Evolutionary conservation across 2,888 invertebrate species (phyloP).

Genomic region (Synergus gifuensis): DNA sequence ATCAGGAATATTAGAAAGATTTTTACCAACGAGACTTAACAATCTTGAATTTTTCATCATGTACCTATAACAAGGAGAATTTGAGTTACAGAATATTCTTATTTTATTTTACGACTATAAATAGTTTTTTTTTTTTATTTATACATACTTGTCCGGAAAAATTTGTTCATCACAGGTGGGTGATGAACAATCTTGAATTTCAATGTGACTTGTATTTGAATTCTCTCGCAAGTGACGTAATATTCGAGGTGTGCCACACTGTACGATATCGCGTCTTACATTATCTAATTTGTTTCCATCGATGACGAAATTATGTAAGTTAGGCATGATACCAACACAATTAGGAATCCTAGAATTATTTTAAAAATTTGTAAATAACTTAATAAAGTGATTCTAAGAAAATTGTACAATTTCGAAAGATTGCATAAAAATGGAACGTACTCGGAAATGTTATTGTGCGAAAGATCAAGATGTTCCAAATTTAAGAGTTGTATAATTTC

Average conservation of each 20-base stretch:
- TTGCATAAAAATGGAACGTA: constrained; percentile 65
- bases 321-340: constrained; percentile 84
- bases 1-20: constrained; percentile 83
- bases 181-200: constrained; percentile 75
- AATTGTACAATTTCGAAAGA: background rate
- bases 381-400: background rate
- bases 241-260: constrained; percentile 90
- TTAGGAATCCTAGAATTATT: constrained; percentile 81
- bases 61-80: constrained; percentile 76
- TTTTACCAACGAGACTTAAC: constrained; percentile 82
- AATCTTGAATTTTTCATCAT: constrained; percentile 81
- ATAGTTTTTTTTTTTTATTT: constrained; percentile 11
- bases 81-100: background rate
- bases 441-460: constrained; percentile 85
- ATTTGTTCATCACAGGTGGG: constrained; percentile 55
- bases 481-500: constrained; percentile 87
- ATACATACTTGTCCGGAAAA: constrained; percentile 81
- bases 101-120: background rate
- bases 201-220: constrained; percentile 77
- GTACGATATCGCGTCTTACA: constrained; percentile 89
- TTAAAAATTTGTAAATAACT: background rate
- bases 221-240: constrained; percentile 87
- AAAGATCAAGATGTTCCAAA: constrained; percentile 90
- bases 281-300: constrained; percentile 92
- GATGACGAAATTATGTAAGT: constrained; percentile 89